Conservation (phyloP, 2,888 invertebrate genomes). For the Neocrepidodera transversa region DNA sequence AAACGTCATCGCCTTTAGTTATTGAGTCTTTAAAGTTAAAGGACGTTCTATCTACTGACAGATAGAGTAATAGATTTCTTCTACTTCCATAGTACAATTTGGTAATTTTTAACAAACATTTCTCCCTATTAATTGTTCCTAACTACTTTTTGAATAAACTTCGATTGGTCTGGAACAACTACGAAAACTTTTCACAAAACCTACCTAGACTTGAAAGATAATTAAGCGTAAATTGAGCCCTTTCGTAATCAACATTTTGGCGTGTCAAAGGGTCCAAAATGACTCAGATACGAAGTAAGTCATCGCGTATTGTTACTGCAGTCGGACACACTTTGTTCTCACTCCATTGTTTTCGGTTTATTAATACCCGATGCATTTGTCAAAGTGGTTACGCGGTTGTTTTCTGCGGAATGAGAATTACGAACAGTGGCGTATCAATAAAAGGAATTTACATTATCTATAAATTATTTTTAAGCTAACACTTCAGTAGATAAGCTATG, state of each 20-base stretch:
- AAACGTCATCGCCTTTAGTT: too few species aligned
- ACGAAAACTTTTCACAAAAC: constrained; percentile 13
- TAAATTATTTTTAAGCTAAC: too few species aligned
- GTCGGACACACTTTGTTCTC: constrained; percentile 29
- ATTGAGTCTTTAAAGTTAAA: too few species aligned
- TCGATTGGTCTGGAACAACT: constrained; percentile 7
- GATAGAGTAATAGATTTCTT: too few species aligned
- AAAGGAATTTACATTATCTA: too few species aligned
- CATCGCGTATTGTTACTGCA: constrained; percentile 28
- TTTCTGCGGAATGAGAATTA: constrained; percentile 21
- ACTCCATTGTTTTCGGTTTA: constrained; percentile 32
- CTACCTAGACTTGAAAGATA: constrained; percentile 23
- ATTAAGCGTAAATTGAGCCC: constrained; percentile 25
- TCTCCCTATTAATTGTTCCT: not conserved
- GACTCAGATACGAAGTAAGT: constrained; percentile 34
- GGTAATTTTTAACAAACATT: too few species aligned
- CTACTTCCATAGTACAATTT: too few species aligned
- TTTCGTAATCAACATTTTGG: constrained; percentile 27
- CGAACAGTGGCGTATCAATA: constrained; percentile 3
- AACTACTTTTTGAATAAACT: constrained; percentile 3
- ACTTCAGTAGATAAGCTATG: too few species aligned
- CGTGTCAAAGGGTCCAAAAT: constrained; percentile 27
- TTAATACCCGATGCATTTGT: constrained; percentile 35
- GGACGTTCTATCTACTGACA: too few species aligned
- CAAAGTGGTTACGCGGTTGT: constrained; percentile 32